Evolutionary conservation across 2,113 vertebrate genomes (phyloP).

Genomic region (Orcinus orca): DNA sequence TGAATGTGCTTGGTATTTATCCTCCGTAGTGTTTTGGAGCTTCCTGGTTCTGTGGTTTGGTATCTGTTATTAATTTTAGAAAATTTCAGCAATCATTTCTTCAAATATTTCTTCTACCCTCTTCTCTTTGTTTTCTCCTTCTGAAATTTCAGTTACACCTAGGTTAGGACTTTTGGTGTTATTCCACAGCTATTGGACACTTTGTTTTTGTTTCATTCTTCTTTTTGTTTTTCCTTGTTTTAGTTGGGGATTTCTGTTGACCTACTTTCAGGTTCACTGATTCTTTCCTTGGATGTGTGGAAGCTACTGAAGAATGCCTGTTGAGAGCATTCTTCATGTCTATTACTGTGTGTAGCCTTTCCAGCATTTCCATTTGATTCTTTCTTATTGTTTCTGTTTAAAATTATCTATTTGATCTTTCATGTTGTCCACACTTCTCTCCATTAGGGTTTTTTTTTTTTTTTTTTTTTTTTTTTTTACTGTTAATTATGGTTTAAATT

Average conservation of each 20-base stretch:
- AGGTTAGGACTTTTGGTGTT: not conserved
- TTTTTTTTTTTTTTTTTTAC: not conserved
- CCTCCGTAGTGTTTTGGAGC: not conserved
- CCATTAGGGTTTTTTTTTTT: not conserved
- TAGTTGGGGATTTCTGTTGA: no score
- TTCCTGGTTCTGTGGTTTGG: conserved; percentile 26
- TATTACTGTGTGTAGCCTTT: not conserved
- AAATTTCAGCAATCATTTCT: not conserved
- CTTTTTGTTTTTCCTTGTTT: no score
- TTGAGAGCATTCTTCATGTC: not conserved
- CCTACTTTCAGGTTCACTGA: no score
- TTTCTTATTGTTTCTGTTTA: not conserved
- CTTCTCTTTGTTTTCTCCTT: not conserved
- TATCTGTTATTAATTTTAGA: conserved; percentile 22
- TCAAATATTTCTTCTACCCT: not conserved
- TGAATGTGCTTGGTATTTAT: not conserved
- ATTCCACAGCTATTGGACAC: not conserved
- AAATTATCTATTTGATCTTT: conserved; percentile 21
- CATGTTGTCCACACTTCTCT: not conserved
- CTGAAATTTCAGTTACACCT: not conserved
- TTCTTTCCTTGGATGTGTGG: no score
- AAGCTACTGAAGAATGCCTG: not conserved
- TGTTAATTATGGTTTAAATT: not conserved
- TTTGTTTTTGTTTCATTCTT: not conserved
- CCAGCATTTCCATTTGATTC: not conserved